Evolutionary conservation across 2,888 invertebrate genomes (phyloP), one percentile per base, ranked within the genome.

Genomic region (Hirtodrosophila confusa): DNA sequence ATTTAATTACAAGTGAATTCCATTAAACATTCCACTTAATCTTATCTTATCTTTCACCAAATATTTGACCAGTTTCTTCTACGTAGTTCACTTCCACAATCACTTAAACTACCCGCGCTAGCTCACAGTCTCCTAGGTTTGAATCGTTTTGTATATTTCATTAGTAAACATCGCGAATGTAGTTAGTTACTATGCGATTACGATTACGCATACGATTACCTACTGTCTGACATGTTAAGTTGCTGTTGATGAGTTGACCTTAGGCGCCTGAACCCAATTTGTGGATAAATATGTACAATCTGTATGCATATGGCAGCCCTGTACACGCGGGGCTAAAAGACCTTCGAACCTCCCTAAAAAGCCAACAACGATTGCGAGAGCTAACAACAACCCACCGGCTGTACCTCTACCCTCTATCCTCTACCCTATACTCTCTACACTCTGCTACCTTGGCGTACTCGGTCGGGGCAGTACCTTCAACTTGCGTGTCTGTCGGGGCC

Each of bases 151-250:
- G 84, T 78, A 64, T 66, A 72, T 80, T 80, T 78, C 66, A 80
- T 80, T 84, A 84, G 78, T 75, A 78, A 80, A 78, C 84, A 75
- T 61, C 48, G 75, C 80, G 63, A 78, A 78, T 80, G 75, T 78
- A 78, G 80, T 80, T 78, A 80, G 78, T 80, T 84, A 80, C 84
- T 84, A 78, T 72, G 80, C 75, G 78, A 84, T 84, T 84, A 72
- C 80, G 74, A 69, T 73, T 74, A 65, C 66, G 66, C 39, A 58
- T n/a, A 43, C 61, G 50, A 31, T 60, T 35, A 50, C 60, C 12
- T 56, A 44, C 63, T 44, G 43, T 50, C 61, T 61, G 64, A 47
- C 50, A 61, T 64, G 69, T 61, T 63, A 73, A 73, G 48, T 53
- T 54, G 71, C 36, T 50, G 49, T 37, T 62, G 68, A 74, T 70